These are phyloP conservation scores for Esperia sulphurella DNA, from an alignment of 2,888 invertebrate species.

Conservation along the genomic window DNA sequence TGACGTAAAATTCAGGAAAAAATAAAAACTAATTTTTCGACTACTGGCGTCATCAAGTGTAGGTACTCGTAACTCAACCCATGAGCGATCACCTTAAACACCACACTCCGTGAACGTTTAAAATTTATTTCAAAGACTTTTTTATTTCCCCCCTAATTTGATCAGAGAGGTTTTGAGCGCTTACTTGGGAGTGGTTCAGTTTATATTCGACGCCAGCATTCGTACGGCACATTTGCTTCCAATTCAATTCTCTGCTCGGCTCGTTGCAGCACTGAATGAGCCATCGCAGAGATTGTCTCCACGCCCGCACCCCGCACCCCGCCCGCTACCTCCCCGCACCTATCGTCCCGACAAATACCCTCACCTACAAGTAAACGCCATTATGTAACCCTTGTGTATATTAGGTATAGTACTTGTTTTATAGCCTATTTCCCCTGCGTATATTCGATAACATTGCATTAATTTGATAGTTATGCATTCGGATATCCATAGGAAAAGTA, in stretches of 20 bases:
- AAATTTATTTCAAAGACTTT: constrained; percentile 32
- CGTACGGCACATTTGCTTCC: constrained; percentile 72
- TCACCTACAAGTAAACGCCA: constrained; percentile 33
- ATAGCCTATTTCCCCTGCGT: constrained; percentile 17
- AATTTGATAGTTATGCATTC: constrained; percentile 13
- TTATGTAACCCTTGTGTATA: constrained; percentile 32
- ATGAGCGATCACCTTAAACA: not conserved
- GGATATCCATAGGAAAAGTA: not conserved
- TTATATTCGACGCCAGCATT: constrained; percentile 65
- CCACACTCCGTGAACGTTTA: constrained; percentile 13
- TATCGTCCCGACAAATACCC: constrained; percentile 31
- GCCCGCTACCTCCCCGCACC: constrained; percentile 1
- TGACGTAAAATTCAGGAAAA: too few species aligned
- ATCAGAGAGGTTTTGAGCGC: constrained; percentile 42
- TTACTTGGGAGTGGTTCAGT: constrained; percentile 54
- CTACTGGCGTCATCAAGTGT: too few species aligned
- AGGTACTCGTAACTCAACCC: too few species aligned
- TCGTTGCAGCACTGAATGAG: constrained; percentile 72
- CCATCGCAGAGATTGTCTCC: constrained; percentile 68
- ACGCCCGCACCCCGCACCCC: constrained; percentile 23
- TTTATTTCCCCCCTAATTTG: constrained; percentile 45
- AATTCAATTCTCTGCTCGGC: constrained; percentile 72
- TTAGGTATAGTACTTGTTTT: constrained; percentile 33
- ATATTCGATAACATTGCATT: constrained; percentile 23
- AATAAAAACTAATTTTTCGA: too few species aligned